phyloP scores from a whole-genome alignment of 1,140 invertebrate species.

The Adelges cooleyi region DNA sequence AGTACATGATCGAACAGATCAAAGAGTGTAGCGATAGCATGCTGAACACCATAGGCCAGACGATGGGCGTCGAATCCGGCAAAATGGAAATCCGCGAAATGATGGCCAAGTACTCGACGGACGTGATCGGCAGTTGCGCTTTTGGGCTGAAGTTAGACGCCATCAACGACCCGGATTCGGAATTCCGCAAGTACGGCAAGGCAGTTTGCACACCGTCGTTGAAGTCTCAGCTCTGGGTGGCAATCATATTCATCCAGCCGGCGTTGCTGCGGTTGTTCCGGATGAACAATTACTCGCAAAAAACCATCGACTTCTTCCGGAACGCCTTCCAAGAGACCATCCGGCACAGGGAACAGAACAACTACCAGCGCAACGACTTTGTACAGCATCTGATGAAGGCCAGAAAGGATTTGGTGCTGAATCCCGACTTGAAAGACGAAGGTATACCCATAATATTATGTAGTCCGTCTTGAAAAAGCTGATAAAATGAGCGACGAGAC shows the following conservation, averaged over 20 bases:
- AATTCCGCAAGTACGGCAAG: slow-evolving; percentile 40
- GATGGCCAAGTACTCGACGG: slow-evolving; percentile 48
- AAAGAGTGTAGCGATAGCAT: slow-evolving; percentile 31
- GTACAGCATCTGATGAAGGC: slow-evolving; percentile 30
- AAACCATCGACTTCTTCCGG: slow-evolving; percentile 34
- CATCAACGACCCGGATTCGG: slow-evolving; percentile 42
- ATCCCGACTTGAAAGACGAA: slow-evolving; percentile 14
- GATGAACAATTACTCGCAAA: slow-evolving; percentile 3
- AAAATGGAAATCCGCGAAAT: slow-evolving; percentile 44
- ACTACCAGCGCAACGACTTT: slow-evolving; percentile 37
- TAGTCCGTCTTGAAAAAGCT: too few species aligned
- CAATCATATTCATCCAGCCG: slow-evolving; percentile 33
- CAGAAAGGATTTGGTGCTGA: slow-evolving; percentile 4
- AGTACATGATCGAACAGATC: slow-evolving; percentile 33
- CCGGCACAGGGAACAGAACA: slow-evolving; percentile 32
- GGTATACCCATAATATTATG: too few species aligned
- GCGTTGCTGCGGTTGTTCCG: background rate
- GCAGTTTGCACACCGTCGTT: slow-evolving; percentile 34
- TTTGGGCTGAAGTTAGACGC: slow-evolving; percentile 51
- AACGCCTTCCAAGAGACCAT: slow-evolving; percentile 34
- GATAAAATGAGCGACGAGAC: too few species aligned
- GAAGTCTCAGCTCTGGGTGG: slow-evolving; percentile 41
- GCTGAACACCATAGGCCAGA: slow-evolving; percentile 35
- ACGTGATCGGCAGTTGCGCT: slow-evolving; percentile 50
- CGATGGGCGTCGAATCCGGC: slow-evolving; percentile 34